Conservation (phyloP, 1,140 invertebrate species). For the Drosophila funebris region DNA sequence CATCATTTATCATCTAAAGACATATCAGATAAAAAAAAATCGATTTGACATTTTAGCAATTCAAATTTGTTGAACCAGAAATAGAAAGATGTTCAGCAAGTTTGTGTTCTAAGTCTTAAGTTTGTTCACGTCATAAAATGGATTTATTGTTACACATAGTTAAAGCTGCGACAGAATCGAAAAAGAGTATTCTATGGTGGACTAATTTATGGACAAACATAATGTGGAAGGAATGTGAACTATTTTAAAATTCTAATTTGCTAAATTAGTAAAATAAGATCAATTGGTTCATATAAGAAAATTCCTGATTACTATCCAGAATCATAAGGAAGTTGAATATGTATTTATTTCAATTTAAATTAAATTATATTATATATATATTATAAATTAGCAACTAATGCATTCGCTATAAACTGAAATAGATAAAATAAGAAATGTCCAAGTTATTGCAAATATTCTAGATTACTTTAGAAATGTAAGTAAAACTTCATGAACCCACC, state of each 20-base stretch:
- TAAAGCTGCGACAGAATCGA: background rate
- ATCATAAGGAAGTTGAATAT: background rate
- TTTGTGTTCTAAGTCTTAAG: constrained; percentile 41
- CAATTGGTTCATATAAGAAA: too few relatives aligned
- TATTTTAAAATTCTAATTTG: too few relatives aligned
- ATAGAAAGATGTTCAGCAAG: constrained; percentile 12
- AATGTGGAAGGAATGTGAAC: too few relatives aligned
- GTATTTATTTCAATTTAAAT: too few relatives aligned
- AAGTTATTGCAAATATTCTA: too few relatives aligned
- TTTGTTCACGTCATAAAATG: constrained; percentile 28
- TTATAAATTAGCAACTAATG: background rate
- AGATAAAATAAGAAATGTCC: too few relatives aligned
- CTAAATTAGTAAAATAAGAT: too few relatives aligned
- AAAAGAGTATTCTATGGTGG: background rate
- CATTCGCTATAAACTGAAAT: background rate
- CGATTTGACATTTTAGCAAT: constrained; percentile 31
- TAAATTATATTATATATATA: too few relatives aligned
- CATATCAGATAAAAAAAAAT: background rate
- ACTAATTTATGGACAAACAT: too few relatives aligned
- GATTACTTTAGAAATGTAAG: background rate
- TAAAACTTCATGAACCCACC: background rate
- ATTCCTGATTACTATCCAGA: background rate
- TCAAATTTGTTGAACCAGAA: constrained; percentile 7
- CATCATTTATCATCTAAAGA: constrained; percentile 6
- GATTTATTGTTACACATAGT: too few relatives aligned